Evolutionary conservation across 2,113 vertebrate genomes (phyloP).

Genomic region (Phaetusa simplex): DNA sequence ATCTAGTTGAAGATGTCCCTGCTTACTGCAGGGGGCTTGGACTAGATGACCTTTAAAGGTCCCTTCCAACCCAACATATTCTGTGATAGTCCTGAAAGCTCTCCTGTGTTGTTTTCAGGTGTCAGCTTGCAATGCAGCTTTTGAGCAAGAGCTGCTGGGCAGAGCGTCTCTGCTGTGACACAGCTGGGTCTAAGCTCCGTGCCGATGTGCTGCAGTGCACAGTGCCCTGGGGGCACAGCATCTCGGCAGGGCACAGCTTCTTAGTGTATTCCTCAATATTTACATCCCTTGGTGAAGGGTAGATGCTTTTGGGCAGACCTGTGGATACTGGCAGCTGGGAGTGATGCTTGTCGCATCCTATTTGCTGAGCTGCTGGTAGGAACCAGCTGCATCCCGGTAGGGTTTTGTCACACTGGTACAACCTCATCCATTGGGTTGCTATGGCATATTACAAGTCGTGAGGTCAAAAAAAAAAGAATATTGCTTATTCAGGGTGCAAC

Average conservation of each 20-base stretch:
- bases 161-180: not conserved
- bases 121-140: not conserved
- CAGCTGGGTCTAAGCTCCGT: no score
- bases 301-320: not conserved
- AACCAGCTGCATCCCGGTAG: not conserved
- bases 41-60: no score
- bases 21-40: no score
- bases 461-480: not conserved
- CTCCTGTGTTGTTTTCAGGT: not conserved
- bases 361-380: not conserved
- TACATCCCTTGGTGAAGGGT: not conserved
- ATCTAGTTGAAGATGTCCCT: no score
- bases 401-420: not conserved
- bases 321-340: not conserved
- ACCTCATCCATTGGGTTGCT: not conserved
- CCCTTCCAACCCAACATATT: no score
- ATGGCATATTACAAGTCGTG: not conserved
- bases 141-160: not conserved
- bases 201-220: not conserved
- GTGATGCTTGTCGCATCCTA: accelerated
- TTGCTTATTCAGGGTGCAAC: not conserved
- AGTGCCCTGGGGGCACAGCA: not conserved
- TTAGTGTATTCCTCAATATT: accelerated
- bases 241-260: not conserved
- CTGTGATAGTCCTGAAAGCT: not conserved